Percentiles rank a stretch among this genome's conserved stretches.
phyloP scores from a whole-genome alignment of 2,797 vertebrate genomes.

The Rallus crepitans region DNA sequence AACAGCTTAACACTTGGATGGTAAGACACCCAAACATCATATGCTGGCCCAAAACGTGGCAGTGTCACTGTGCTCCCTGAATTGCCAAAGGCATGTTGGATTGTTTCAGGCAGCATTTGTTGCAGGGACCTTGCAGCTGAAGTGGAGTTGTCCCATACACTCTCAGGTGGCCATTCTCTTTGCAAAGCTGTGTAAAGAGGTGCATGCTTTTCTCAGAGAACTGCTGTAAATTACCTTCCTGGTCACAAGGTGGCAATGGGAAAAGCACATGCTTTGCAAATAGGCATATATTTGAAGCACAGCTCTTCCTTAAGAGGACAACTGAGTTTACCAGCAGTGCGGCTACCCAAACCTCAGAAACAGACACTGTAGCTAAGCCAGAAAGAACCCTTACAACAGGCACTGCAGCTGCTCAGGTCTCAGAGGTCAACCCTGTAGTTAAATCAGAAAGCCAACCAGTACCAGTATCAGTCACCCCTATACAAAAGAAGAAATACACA shows the following conservation, averaged over 20 bases:
- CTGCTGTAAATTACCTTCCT: neutral
- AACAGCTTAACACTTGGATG: neutral
- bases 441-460: too few species aligned
- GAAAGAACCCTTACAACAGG: too few species aligned
- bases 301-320: neutral
- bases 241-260: neutral
- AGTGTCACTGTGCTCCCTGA: neutral
- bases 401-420: too few species aligned
- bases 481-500: too few species aligned
- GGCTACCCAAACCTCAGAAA: too few species aligned
- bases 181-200: neutral
- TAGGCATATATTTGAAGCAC: neutral
- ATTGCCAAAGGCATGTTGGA: neutral
- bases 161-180: neutral
- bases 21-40: neutral
- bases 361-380: too few species aligned
- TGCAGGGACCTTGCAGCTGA: neutral
- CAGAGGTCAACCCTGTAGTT: too few species aligned
- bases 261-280: neutral
- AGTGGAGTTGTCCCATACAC: neutral
- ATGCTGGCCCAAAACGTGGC: neutral
- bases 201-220: fast-evolving
- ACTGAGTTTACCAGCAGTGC: neutral
- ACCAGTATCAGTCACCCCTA: too few species aligned
- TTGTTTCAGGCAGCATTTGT: neutral